These are phyloP conservation scores for Trachymyrmex septentrionalis DNA, from an alignment of 1,140 invertebrate genomes.

Conservation along the genomic window DNA sequence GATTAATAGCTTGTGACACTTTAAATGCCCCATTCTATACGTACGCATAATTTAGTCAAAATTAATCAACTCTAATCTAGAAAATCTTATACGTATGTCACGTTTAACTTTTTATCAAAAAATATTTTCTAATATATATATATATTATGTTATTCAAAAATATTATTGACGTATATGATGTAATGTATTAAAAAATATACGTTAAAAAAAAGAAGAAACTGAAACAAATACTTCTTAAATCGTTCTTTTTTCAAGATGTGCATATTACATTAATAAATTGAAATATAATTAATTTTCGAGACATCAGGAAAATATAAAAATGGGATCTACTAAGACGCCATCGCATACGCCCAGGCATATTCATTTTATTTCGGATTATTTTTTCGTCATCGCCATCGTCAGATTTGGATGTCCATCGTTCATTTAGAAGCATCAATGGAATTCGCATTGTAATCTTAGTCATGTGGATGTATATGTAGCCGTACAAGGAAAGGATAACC, in stretches of 20 bases:
- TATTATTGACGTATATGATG: neutral
- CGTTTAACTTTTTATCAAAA: neutral
- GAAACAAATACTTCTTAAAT: neutral
- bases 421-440: conserved; percentile 20
- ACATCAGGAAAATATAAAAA: conserved; percentile 43
- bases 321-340: neutral
- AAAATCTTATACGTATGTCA: neutral
- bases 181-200: neutral
- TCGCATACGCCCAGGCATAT: conserved; percentile 2
- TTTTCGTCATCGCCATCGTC: conserved; percentile 59
- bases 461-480: neutral
- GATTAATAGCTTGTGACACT: too few species aligned
- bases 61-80: neutral
- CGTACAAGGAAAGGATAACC: conserved; percentile 24
- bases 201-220: neutral
- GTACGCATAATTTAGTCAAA: neutral
- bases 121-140: neutral
- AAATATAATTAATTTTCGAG: neutral
- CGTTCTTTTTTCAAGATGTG: neutral
- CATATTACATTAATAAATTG: neutral
- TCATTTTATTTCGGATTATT: conserved; percentile 53
- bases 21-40: too few species aligned
- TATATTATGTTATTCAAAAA: neutral
- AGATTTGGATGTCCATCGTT: conserved; percentile 36
- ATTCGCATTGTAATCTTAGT: conserved; percentile 21